Conservation (phyloP, 2,888 invertebrate genomes). For the Leptarthrus brevirostris region DNA sequence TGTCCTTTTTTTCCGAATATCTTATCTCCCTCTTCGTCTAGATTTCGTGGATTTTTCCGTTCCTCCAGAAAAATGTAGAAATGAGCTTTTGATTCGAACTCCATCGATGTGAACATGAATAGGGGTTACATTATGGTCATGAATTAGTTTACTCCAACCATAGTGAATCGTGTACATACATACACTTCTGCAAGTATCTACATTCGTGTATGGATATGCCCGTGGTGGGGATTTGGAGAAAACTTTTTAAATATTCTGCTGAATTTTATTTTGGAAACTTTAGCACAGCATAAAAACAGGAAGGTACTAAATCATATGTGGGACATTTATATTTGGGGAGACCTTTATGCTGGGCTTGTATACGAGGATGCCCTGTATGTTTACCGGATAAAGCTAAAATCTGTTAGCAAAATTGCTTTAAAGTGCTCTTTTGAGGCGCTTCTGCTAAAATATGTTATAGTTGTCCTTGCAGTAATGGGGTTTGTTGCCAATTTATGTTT, state of each 20-base stretch:
- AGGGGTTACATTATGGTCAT: background rate
- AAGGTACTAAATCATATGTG: slow-evolving; percentile 32
- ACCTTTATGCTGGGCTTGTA: background rate
- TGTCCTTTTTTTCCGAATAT: background rate
- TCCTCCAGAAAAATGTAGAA: background rate
- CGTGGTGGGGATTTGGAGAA: background rate
- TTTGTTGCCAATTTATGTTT: too few relatives aligned
- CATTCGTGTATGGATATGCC: too few relatives aligned
- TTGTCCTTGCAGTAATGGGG: background rate
- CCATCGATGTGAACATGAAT: background rate
- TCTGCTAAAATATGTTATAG: background rate
- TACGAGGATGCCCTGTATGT: background rate
- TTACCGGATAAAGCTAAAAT: slow-evolving; percentile 23
- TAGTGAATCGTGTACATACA: background rate
- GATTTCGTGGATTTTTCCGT: slow-evolving; percentile 6
- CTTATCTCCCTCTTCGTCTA: background rate
- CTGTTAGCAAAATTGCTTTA: slow-evolving; percentile 30
- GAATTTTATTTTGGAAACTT: slow-evolving; percentile 8
- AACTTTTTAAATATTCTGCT: slow-evolving; percentile 23
- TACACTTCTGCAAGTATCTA: background rate
- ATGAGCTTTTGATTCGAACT: slow-evolving; percentile 16
- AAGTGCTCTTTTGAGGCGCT: slow-evolving; percentile 20
- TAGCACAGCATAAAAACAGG: background rate
- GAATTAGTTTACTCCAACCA: background rate
- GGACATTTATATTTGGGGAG: background rate